Evolutionary conservation across 2,113 vertebrate species (phyloP), one percentile per base, ranked within the genome.

Genomic region (Chamaea fasciata): DNA sequence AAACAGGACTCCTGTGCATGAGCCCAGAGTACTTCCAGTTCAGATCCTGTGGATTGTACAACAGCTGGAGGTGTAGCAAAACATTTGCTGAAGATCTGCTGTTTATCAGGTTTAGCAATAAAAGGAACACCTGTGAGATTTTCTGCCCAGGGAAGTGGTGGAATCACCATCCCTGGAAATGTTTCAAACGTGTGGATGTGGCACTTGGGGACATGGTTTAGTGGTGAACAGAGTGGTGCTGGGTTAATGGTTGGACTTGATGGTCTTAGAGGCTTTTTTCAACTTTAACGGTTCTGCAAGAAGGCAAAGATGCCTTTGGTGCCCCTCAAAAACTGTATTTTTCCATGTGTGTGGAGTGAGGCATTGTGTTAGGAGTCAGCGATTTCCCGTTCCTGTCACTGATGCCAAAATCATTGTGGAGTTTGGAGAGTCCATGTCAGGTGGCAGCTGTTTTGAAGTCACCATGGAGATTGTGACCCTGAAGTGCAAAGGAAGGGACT

Each of bases 41-140:
- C 27, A 28, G 27, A 33, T 68, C 33, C 31, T 50, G 15, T 2
- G 10, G 64, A 27, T 53, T 53, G 27, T 35, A 15, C 26, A 50
- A 4, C 3, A 55, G 15, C 33, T 67, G 37, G 24, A 76, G 27
- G 3, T 0, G 0, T 1, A 50, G 15, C 9, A 79, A 85, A 83
- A 28, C 30, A 9, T 7, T 12, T 28, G 5, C 85, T 69, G 69
- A 59, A 82, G 17, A 18, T 46, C 44, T 67, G 50, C 42, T 77
- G 26, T 67, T 67, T 35, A 50, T 14, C 15, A n/a, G 46, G 14
- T 74, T 52, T 57, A 59, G 21, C 60, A 70, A 37, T 49, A 49
- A 26, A 83, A 39, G 6, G 27, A 11, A 16, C 6, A 11, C 4
- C 31, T 56, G 19, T 47, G 47, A 64, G 44, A 18, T 4, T 42